Evolutionary conservation across 2,888 invertebrate genomes (phyloP), one percentile per base, ranked within the genome.

Genomic region (Alsophila aescularia): DNA sequence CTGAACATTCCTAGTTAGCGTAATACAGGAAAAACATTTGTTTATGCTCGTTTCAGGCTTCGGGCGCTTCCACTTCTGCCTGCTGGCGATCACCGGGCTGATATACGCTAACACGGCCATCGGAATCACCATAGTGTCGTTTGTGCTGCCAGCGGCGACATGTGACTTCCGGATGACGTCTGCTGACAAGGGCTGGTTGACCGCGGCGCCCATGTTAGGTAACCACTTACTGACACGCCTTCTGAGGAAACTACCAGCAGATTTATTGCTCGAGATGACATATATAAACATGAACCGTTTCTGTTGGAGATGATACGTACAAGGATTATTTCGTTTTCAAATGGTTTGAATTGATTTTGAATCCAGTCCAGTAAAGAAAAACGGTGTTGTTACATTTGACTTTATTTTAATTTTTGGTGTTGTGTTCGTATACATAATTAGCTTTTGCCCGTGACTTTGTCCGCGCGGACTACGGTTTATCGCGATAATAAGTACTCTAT

Each of bases 71-170:
- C 97, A 97, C 81, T 94, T 94, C 77, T 93, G 94, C 68, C 88
- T 97, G 66, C 85, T 96, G 79, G 92, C 95, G 52, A 85, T 97
- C 82, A 95, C 95, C 71, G 96, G 96, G 15, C 90, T 96, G 75
- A 96, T 97, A 62, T 96, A 96, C 79, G 91, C 96, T 66, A 96
- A 96, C 88, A 96, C 96, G 39, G 96, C 97, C 50, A 93, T 97
- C 63, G 96, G 95, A 27, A 95, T 96, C 72, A 95, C 95, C 43
- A 96, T 95, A 66, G 93, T 97, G 59, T 96, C 96, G 36, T 96
- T 97, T 79, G 95, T 97, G 53, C 85, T 97, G 54, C 97, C 97
- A 4, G 94, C 96, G 3, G 97, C 96, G 42, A 95, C 95, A 79
- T 96, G 96, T 87, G 96, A 96, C 85, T 96, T 96, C 87, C 85